These are phyloP conservation scores for Aegotheles bennettii DNA, from an alignment of 2,113 vertebrate species.

Conservation along the genomic window DNA sequence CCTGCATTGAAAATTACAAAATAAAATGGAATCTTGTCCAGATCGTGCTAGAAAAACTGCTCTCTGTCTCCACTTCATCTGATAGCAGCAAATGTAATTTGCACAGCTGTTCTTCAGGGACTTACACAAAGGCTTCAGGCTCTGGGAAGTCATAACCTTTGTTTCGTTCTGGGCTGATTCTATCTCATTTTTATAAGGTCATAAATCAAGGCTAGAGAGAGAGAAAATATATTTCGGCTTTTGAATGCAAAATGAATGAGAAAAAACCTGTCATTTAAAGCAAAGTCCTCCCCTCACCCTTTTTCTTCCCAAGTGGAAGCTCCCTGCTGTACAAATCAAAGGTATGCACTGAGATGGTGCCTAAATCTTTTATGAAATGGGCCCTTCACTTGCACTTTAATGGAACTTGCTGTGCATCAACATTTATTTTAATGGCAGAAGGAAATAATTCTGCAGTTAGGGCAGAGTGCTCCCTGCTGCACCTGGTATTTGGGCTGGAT, in stretches of 20 bases:
- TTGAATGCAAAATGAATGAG: constrained; percentile 18
- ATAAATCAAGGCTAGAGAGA: constrained; percentile 8
- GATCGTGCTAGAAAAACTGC: constrained; percentile 46
- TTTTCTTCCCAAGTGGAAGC: not conserved
- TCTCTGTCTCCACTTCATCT: constrained; percentile 32
- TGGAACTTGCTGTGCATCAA: constrained; percentile 22
- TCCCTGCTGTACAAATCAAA: constrained; percentile 40
- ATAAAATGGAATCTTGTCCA: constrained; percentile 58
- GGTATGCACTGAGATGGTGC: not conserved
- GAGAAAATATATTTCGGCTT: constrained; percentile 53
- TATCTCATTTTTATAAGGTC: constrained; percentile 53
- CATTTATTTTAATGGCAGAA: constrained; percentile 33
- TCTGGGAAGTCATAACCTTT: constrained; percentile 47
- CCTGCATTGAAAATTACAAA: constrained; percentile 36
- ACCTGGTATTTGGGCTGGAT: not conserved
- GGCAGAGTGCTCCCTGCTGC: not conserved
- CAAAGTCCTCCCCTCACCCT: not conserved
- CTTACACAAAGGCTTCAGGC: constrained; percentile 53
- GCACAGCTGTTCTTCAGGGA: constrained; percentile 56
- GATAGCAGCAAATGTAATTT: constrained; percentile 67
- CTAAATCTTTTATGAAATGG: constrained; percentile 39
- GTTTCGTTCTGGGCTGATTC: constrained; percentile 39
- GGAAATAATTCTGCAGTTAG: constrained; percentile 12
- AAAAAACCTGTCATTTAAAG: constrained; percentile 32
- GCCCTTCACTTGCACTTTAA: constrained; percentile 30